These are phyloP conservation scores for Chlorocebus sabaeus DNA, from an alignment of 2,113 vertebrate species.

Conservation along the genomic window DNA sequence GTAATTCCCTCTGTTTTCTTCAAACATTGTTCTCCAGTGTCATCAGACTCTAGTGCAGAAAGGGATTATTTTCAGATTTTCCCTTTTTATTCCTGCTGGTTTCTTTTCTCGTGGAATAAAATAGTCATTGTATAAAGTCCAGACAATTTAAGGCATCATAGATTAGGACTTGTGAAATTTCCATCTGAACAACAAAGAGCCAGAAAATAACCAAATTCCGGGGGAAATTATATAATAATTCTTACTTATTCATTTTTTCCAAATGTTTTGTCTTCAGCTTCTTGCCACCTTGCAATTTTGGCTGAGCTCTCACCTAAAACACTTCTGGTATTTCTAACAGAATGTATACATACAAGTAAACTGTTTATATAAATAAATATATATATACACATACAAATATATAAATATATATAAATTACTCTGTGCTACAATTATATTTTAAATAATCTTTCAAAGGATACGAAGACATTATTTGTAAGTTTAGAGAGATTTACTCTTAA, in stretches of 20 bases:
- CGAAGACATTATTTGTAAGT: background rate
- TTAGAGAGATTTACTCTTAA: background rate
- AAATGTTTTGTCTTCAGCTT: background rate
- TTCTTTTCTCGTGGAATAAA: background rate
- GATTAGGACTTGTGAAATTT: slow-evolving; percentile 1
- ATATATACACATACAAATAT: background rate
- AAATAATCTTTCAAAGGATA: background rate
- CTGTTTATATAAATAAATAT: background rate
- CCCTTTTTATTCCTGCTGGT: background rate
- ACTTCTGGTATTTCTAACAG: background rate
- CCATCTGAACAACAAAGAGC: background rate
- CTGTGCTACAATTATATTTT: background rate
- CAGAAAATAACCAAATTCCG: slow-evolving; percentile 2
- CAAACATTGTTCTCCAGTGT: background rate
- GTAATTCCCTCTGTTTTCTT: slow-evolving; percentile 2
- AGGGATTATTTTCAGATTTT: slow-evolving; percentile 19
- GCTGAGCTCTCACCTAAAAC: background rate
- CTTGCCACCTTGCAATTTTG: background rate
- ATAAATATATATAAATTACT: background rate
- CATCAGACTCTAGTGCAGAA: background rate
- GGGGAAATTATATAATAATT: slow-evolving; percentile 37
- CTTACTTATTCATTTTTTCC: slow-evolving; percentile 18
- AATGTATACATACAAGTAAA: background rate
- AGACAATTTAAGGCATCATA: slow-evolving; percentile 19
- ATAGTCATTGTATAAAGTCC: background rate